These are phyloP conservation scores for Drosophila trichaetosa DNA, from an alignment of 2,888 invertebrate genomes.

Conservation along the genomic window DNA sequence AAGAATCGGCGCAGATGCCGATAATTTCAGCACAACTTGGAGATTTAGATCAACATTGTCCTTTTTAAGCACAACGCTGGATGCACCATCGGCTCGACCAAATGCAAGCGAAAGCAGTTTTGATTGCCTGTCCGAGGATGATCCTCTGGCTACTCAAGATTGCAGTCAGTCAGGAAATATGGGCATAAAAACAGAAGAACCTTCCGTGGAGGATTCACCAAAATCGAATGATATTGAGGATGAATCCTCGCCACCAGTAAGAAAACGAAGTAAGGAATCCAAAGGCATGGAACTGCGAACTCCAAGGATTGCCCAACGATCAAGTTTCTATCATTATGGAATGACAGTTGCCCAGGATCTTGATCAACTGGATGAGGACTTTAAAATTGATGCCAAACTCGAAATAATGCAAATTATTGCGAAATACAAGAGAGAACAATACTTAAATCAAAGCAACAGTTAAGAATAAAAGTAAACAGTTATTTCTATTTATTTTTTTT, in stretches of 20 bases:
- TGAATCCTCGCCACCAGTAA: background rate
- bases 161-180: slow-evolving; percentile 17
- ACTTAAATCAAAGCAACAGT: slow-evolving; percentile 38
- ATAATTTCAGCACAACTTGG: slow-evolving; percentile 50
- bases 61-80: slow-evolving; percentile 32
- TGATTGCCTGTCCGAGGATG: slow-evolving; percentile 48
- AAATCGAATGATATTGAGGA: slow-evolving; percentile 19
- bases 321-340: slow-evolving; percentile 55
- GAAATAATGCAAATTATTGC: slow-evolving; percentile 60
- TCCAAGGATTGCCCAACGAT: slow-evolving; percentile 8
- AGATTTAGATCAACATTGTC: slow-evolving; percentile 46
- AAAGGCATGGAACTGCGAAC: slow-evolving; percentile 11
- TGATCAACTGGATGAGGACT: slow-evolving; percentile 57
- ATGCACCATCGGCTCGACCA: background rate
- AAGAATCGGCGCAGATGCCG: slow-evolving; percentile 34
- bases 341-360: slow-evolving; percentile 58
- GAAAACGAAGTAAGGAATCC: slow-evolving; percentile 27
- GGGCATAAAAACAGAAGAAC: slow-evolving; percentile 44
- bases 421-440: slow-evolving; percentile 54
- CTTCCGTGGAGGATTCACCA: slow-evolving; percentile 12
- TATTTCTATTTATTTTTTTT: too few relatives aligned
- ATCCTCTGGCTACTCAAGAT: slow-evolving; percentile 52
- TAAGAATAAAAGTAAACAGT: slow-evolving; percentile 18
- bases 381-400: slow-evolving; percentile 55
- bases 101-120: slow-evolving; percentile 35